These are phyloP conservation scores for Lepidurus couesii DNA, from an alignment of 1,140 invertebrate genomes.

Conservation along the genomic window DNA sequence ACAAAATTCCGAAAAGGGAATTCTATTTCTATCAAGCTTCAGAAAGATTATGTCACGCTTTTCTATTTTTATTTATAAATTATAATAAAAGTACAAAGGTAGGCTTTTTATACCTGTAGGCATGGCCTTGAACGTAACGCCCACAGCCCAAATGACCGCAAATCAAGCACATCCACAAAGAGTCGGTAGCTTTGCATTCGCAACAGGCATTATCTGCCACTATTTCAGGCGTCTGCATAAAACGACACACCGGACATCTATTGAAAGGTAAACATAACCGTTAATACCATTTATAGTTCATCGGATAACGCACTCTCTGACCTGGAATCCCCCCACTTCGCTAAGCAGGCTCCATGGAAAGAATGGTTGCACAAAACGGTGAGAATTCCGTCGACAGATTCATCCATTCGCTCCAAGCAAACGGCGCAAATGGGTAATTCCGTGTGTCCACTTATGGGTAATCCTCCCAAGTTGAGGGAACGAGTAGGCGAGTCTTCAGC, in stretches of 20 bases:
- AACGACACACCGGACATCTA: slow-evolving; percentile 64
- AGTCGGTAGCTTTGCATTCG: slow-evolving; percentile 70
- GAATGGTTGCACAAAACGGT: slow-evolving; percentile 98
- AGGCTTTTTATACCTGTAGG: slow-evolving; percentile 51
- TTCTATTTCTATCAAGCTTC: neutral
- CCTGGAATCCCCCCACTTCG: slow-evolving; percentile 92
- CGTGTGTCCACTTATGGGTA: slow-evolving; percentile 64
- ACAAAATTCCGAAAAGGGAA: neutral
- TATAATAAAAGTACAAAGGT: neutral
- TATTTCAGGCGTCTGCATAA: slow-evolving; percentile 88
- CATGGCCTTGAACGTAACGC: slow-evolving; percentile 66
- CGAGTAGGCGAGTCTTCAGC: slow-evolving; percentile 49
- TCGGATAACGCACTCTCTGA: slow-evolving; percentile 36
- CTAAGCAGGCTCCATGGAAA: slow-evolving; percentile 90
- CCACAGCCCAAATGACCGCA: slow-evolving; percentile 98
- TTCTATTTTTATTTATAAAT: neutral
- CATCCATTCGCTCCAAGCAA: slow-evolving; percentile 95
- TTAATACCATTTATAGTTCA: neutral
- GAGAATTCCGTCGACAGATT: slow-evolving; percentile 92
- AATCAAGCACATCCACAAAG: slow-evolving; percentile 97
- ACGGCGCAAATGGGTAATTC: slow-evolving; percentile 97
- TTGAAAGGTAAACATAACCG: neutral
- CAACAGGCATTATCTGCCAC: slow-evolving; percentile 74
- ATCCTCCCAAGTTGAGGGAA: slow-evolving; percentile 47
- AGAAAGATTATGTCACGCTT: neutral